Evolutionary conservation across 2,113 vertebrate genomes (phyloP), one percentile per base, ranked within the genome.

Genomic region (Notechis scutatus): DNA sequence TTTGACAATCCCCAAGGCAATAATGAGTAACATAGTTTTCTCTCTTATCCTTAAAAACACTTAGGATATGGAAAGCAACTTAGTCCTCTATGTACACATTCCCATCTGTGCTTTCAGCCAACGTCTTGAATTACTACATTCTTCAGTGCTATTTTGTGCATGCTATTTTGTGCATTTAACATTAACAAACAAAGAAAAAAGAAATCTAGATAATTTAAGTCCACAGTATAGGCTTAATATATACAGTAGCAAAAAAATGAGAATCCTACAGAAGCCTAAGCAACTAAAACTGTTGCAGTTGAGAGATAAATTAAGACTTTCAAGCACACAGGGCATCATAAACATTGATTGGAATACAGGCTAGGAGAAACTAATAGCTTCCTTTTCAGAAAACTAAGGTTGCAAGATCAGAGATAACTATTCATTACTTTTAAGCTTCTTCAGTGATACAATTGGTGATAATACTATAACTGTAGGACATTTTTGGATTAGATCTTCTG

Each of bases 11-110:
- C 94, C 94, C 89, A 91, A 94, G 93, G 91, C 94, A 96, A 90
- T 95, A 96, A 97, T 95, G 96, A 97, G 97, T 97, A 95, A 96
- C 96, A 96, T 90, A 96, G 94, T 97, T 97, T 97, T 96, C 96
- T 96, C 93, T 96, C 96, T 97, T 97, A 96, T 96, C 95, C 96
- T 94, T 94, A 96, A 97, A 96, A 81, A 97, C 95, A 94, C 94
- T 96, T 93, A 96, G 96, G 96, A 96, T 97, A 96, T 91, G 90
- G 94, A 97, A 97, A 97, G 93, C 94, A 95, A 95, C 95, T 95
- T 97, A 97, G 97, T 98, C 96, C 95, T 97, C 94, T 96, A 96
- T 96, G 94, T 94, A 14, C 95, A 94, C 93, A 94, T 91, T 95
- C 94, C 94, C 96, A 97, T 96, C 96, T 97, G 96, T 95, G 96